Conservation (phyloP, 2,113 vertebrate species). For the Corythaixoides concolor region DNA sequence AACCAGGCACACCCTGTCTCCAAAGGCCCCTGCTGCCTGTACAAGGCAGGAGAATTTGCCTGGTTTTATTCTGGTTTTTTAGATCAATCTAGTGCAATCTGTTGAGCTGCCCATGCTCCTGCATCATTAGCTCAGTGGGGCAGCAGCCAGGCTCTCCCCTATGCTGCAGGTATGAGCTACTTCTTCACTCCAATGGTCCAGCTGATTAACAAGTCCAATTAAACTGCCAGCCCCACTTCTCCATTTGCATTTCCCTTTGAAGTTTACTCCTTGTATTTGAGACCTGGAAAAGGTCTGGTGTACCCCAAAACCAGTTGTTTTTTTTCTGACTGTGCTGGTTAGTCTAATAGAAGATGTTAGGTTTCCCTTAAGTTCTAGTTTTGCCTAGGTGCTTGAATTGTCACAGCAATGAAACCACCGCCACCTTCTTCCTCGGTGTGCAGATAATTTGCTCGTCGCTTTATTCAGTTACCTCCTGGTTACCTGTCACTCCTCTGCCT, state of each 20-base stretch:
- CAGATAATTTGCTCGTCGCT: background rate
- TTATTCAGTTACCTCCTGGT: background rate
- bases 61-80: background rate
- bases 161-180: background rate
- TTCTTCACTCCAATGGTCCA: background rate
- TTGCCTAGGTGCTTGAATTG: background rate
- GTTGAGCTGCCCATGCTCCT: background rate
- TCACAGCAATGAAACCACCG: background rate
- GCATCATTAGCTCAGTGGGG: background rate
- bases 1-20: background rate
- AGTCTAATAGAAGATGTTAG: background rate
- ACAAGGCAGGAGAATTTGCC: background rate
- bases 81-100: background rate
- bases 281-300: background rate
- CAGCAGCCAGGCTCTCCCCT: background rate
- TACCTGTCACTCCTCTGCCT: background rate
- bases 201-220: conserved; percentile 45
- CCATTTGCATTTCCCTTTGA: conserved; percentile 41
- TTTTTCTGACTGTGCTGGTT: background rate
- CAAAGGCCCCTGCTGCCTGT: background rate
- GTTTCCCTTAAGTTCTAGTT: background rate
- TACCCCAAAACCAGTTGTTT: background rate
- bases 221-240: background rate
- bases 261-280: background rate
- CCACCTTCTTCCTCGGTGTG: background rate